Evolutionary conservation across 1,140 invertebrate species (phyloP), one percentile per base, ranked within the genome.

Genomic region (Polypedilum pembai): DNA sequence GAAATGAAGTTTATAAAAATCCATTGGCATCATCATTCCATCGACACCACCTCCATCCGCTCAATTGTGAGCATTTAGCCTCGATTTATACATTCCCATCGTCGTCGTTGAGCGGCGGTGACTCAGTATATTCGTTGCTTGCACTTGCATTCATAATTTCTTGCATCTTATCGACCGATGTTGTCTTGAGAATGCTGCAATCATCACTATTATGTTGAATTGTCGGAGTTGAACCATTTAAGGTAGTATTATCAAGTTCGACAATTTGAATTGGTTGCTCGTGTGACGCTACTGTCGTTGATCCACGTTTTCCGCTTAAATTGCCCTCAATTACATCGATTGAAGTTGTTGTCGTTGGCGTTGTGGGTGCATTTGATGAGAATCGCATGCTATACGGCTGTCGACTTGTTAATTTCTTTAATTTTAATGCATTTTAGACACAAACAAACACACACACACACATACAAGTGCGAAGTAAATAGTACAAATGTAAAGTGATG

Each of bases 341-440:
- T 69, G 65, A 20, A 18, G 65, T 69, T 18, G 65, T 69, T 69
- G 65, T 69, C 65, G 65, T 69, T 69, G 65, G 65, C 8, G 65
- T 69, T 8, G 65, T 20, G 17, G 65, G 65, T 20, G 20, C 65
- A 69, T 69, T 69, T 69, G 17, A 21, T 69, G 65, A 69, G 20
- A 69, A 69, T 21, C 65, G 65, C 65, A 69, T 69, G 65, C 65
- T 69, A 10, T 69, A 18, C 12, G 65, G 65, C 15, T 69, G 65
- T 4, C 65, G 65, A 69, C 18, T 69, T 18, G 65, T 69, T 18
- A 69, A 20, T 56, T 56, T 56, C 45, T 56, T 56, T 56, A 33
- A 33, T 33, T 33, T 33, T 33, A 33, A 33, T 33, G 24, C 24
- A 33, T 33, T 33, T 33, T 5, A 33, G 5, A 5, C 5, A 33